phyloP scores from a whole-genome alignment of 2,113 vertebrate genomes.

The Glareola pratincola region DNA sequence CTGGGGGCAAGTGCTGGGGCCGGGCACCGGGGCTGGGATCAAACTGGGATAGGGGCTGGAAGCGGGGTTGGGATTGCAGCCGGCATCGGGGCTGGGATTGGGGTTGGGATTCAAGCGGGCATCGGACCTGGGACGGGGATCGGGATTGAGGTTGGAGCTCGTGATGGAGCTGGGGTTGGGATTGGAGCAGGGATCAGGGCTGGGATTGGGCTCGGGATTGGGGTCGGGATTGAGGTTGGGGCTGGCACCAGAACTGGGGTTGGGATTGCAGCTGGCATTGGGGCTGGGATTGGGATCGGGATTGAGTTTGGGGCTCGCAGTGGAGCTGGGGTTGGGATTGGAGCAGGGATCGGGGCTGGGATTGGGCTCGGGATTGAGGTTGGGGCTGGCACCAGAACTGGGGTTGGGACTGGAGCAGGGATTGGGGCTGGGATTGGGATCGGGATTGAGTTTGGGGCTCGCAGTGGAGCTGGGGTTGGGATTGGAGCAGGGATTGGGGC shows the following conservation, averaged over 20 bases:
- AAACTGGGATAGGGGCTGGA: no score
- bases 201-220: background rate
- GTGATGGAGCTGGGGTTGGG: background rate
- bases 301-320: background rate
- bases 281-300: no score
- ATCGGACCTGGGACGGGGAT: background rate
- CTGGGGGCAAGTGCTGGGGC: no score
- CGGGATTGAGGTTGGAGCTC: background rate
- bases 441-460: background rate
- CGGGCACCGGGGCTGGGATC: background rate
- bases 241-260: no score
- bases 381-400: background rate
- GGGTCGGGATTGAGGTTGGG: no score
- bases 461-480: background rate
- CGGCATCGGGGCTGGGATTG: no score
- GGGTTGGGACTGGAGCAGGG: no score
- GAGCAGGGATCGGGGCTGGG: background rate
- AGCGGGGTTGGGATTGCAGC: no score
- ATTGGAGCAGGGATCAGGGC: background rate
- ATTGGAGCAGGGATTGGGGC: no score
- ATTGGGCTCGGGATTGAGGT: background rate
- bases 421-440: no score
- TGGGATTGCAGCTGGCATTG: no score
- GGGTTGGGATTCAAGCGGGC: no score
- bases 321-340: background rate